Base-by-base conservation (phyloP, 2,113 vertebrate genomes). In the Nipponia nippon region DNA sequence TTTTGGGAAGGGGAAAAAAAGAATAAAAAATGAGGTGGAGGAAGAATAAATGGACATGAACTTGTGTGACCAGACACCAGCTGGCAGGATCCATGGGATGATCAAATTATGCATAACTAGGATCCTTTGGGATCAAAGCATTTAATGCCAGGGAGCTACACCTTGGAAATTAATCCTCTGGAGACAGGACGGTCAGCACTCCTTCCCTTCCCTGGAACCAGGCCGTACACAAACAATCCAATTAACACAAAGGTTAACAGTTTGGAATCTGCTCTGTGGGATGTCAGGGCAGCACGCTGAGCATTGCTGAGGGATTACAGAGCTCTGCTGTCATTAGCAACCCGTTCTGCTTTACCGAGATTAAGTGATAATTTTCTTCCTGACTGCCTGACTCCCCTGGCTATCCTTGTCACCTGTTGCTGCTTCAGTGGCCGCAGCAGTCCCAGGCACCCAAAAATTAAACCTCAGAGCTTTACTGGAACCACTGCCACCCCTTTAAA, bases 121-220 rank as follows among this genome's bases (percentile, higher is more conserved):
- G 49, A 53, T 58, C 70, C 82, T 63, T 18, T 3, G 42, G 44
- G 88, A 66, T 72, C 42, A 79, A n/a, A 66, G 72, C 9, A 4
- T 49, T 88, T 65, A 50, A 49, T 42, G 14, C 4, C 34, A 59
- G 66, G 26, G 38, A 61, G 66, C 12, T 32, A 62, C 26, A 22
- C 22, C 75, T 65, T 7, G 0, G 9, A 14, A 23, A 42, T 32
- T 29, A 73, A 47, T 42, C 22, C 81, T 25, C 49, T 0, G 0
- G 47, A 34, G 62, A 23, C 49, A 16, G 78, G 14, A 34, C 0
- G 1, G 55, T 13, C n/a, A 16, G 47, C 19, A 6, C 30, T 18
- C 19, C 44, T 36, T 9, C 36, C 23, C 76, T n/a, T 21, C 85
- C 46, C 46, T 6, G 44, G 29, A 80, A 23, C 6, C 0, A 22